Conservation (phyloP, 2,113 vertebrate species). For the Poeciliopsis turrubarensis region DNA sequence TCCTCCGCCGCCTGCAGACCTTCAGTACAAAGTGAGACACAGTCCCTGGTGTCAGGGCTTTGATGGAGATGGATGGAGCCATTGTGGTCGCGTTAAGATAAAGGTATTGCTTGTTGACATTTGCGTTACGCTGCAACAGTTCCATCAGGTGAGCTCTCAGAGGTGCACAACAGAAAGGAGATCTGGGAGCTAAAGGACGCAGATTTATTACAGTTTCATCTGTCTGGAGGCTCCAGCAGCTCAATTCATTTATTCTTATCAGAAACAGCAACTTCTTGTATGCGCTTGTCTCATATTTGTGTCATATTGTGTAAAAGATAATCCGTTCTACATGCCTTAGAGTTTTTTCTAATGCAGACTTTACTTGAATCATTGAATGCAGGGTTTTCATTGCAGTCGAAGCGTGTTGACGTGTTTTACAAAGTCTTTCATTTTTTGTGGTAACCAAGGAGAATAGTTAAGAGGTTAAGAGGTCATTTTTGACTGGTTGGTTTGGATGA, state of each 20-base stretch:
- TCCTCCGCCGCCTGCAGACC: conserved; percentile 34
- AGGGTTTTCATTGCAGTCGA: background rate
- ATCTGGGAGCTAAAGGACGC: background rate
- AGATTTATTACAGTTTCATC: conserved; percentile 8
- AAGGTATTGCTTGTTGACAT: conserved; percentile 57
- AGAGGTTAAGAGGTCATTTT: too few relatives aligned
- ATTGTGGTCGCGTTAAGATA: conserved; percentile 26
- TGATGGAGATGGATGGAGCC: conserved; percentile 54
- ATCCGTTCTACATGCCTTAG: background rate
- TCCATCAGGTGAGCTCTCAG: conserved; percentile 4
- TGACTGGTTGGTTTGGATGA: too few relatives aligned
- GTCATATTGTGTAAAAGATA: background rate
- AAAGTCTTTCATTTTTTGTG: background rate
- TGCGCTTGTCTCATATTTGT: background rate
- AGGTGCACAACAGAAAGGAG: conserved; percentile 15
- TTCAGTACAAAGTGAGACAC: conserved; percentile 42
- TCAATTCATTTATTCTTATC: background rate
- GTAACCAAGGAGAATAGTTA: too few relatives aligned
- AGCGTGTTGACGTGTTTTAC: background rate
- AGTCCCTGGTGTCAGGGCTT: conserved; percentile 33
- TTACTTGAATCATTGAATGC: background rate
- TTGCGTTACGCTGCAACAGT: conserved; percentile 21
- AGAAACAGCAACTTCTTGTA: background rate
- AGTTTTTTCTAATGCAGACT: background rate
- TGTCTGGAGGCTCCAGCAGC: background rate